phyloP scores from a whole-genome alignment of 2,113 vertebrate species.

The Elgaria multicarinata region DNA sequence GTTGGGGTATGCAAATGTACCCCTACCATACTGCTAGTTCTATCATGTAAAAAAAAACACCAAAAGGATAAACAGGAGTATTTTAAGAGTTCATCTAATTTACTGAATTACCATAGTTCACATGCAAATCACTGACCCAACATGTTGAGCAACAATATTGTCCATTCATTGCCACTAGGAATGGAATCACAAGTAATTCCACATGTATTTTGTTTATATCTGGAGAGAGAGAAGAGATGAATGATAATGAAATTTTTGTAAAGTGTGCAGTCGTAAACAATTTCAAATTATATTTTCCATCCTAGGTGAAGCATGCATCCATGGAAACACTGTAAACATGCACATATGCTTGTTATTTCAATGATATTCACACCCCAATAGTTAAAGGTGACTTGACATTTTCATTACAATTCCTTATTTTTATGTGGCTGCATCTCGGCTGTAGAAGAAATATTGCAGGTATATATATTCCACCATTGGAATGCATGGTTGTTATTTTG shows the following conservation, averaged over 20 bases:
- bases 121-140: not conserved
- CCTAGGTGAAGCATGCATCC: not conserved
- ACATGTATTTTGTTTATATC: not conserved
- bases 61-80: not conserved
- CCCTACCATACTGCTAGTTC: not conserved
- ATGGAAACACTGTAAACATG: not conserved
- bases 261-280: not conserved
- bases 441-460: not conserved
- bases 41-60: not conserved
- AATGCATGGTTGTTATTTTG: not conserved
- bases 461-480: not conserved
- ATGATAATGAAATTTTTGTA: slow-evolving; percentile 6
- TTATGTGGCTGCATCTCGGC: not conserved
- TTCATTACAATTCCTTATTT: slow-evolving; percentile 13
- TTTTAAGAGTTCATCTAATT: not conserved
- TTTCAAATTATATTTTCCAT: slow-evolving; percentile 8
- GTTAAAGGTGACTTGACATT: slow-evolving; percentile 15
- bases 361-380: slow-evolving; percentile 4
- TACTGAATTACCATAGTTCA: not conserved
- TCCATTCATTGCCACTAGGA: not conserved
- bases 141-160: not conserved
- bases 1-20: not conserved
- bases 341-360: slow-evolving; percentile 8
- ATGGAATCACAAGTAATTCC: not conserved
- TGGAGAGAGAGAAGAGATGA: not conserved